Evolutionary conservation across 2,888 invertebrate genomes (phyloP).

Genomic region (Platypus cylindrus): DNA sequence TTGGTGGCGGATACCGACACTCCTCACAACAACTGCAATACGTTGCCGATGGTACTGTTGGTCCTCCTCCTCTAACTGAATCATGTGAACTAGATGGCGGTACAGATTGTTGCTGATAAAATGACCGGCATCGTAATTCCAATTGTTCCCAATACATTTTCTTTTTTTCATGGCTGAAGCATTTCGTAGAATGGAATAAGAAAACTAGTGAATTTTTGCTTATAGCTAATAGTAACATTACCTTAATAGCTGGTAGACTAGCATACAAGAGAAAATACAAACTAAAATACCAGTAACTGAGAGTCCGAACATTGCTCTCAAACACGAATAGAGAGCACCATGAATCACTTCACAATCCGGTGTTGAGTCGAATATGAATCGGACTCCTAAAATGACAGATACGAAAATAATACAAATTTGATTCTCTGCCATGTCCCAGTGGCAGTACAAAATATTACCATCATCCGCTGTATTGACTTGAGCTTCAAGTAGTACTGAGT

Average conservation of each 20-base stretch:
- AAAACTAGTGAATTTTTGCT: too few relatives aligned
- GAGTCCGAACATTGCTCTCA: constrained; percentile 80
- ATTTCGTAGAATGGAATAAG: background rate
- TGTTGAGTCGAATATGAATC: constrained; percentile 75
- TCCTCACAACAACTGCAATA: constrained; percentile 61
- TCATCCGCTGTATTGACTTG: constrained; percentile 46
- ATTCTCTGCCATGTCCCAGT: too few relatives aligned
- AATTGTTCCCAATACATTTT: constrained; percentile 93
- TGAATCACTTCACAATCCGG: constrained; percentile 85
- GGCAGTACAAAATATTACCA: too few relatives aligned
- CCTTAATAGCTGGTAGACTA: constrained; percentile 78
- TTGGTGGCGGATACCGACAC: constrained; percentile 42
- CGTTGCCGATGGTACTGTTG: constrained; percentile 34
- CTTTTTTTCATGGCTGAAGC: constrained; percentile 75
- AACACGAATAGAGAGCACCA: constrained; percentile 76
- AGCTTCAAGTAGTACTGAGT: constrained; percentile 56
- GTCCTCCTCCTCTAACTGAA: constrained; percentile 33
- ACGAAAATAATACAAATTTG: constrained; percentile 1
- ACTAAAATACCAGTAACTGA: constrained; percentile 82
- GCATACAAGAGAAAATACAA: constrained; percentile 86
- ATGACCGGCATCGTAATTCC: constrained; percentile 68
- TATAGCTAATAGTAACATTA: constrained; percentile 33
- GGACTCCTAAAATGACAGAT: constrained; percentile 44
- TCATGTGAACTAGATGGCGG: constrained; percentile 31
- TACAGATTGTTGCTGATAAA: constrained; percentile 48